phyloP scores from a whole-genome alignment of 2,888 invertebrate species.

The Lymantria dispar region DNA sequence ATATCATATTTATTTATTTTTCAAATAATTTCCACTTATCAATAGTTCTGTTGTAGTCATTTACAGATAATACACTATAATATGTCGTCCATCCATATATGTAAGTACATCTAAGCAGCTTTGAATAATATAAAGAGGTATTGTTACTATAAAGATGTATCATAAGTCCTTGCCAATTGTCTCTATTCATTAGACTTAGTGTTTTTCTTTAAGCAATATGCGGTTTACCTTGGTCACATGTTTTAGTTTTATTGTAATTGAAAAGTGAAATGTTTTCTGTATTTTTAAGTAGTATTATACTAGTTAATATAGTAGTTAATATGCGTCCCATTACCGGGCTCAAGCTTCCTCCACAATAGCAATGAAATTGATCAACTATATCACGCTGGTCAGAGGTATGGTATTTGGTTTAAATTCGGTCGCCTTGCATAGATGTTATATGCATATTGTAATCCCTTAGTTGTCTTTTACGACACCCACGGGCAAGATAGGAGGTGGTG shows the following conservation, averaged over 20 bases:
- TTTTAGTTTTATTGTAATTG: conserved; percentile 12
- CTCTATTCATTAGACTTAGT: conserved; percentile 45
- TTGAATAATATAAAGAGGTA: conserved; percentile 66
- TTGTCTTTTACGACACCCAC: too few species aligned
- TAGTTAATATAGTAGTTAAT: too few species aligned
- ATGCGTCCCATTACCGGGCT: too few species aligned
- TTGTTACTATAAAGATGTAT: conserved; percentile 65
- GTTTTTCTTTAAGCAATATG: conserved; percentile 20
- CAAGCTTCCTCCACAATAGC: too few species aligned
- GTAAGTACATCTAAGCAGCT: conserved; percentile 69
- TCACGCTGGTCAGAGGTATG: too few species aligned
- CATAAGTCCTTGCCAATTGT: conserved; percentile 73
- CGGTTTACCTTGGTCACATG: conserved; percentile 48
- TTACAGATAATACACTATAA: conserved; percentile 57
- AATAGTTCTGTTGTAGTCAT: conserved; percentile 43
- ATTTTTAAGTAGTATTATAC: too few species aligned
- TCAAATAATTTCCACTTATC: conserved; percentile 33
- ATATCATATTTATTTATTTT: not conserved
- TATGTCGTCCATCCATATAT: conserved; percentile 38
- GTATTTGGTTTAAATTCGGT: too few species aligned
- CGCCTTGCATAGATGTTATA: too few species aligned
- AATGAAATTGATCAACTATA: too few species aligned
- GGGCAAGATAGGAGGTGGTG: too few species aligned
- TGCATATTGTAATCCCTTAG: too few species aligned
- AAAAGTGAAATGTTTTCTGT: too few species aligned